These are phyloP conservation scores for Parapristionchus giblindavisi DNA, from an alignment of 2,888 invertebrate species.

Conservation along the genomic window DNA sequence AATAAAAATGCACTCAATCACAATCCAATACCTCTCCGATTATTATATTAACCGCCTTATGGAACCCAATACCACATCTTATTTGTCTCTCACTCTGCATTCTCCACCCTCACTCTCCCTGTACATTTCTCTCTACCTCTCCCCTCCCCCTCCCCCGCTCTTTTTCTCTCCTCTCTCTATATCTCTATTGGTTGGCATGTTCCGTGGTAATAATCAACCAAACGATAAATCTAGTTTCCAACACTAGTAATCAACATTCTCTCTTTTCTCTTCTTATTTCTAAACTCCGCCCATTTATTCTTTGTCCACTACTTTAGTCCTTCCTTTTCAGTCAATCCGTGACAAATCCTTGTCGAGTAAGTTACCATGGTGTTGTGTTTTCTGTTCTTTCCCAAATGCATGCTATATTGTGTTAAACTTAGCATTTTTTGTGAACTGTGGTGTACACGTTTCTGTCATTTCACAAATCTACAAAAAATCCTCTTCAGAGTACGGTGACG, in stretches of 20 bases:
- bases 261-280: too few species aligned
- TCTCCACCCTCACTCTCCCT: not conserved
- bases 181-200: too few species aligned
- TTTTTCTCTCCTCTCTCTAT: not conserved
- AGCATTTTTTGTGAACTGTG: too few species aligned
- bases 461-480: not conserved
- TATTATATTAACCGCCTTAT: slow-evolving; percentile 22
- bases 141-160: not conserved
- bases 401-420: too few species aligned
- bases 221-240: too few species aligned
- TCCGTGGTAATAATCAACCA: too few species aligned
- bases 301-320: not conserved
- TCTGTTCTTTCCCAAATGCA: not conserved
- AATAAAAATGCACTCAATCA: too few species aligned
- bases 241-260: too few species aligned
- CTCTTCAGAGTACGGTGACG: slow-evolving; percentile 31
- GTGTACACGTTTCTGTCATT: not conserved
- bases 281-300: too few species aligned
- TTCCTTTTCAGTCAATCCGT: slow-evolving; percentile 26
- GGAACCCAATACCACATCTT: too few species aligned
- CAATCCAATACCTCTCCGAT: slow-evolving; percentile 7
- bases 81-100: not conserved
- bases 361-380: slow-evolving; percentile 1
- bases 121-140: too few species aligned
- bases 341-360: slow-evolving; percentile 24